phyloP scores from a whole-genome alignment of 2,888 invertebrate species.

The Philonicus albiceps region DNA sequence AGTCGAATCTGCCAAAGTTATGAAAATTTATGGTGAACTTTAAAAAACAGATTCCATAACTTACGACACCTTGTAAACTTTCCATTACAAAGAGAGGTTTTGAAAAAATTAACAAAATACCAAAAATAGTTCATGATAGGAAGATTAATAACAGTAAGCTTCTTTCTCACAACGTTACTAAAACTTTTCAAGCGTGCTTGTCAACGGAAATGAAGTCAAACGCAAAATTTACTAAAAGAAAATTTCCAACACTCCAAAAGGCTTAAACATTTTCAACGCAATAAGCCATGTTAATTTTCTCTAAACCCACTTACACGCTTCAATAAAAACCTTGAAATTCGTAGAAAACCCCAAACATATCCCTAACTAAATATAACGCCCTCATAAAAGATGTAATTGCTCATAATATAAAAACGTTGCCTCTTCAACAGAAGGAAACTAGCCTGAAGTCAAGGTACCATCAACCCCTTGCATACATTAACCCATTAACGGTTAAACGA shows the following conservation, averaged over 20 bases:
- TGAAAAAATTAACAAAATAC: background rate
- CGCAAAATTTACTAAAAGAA: too few relatives aligned
- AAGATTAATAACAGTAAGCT: background rate
- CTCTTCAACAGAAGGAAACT: background rate
- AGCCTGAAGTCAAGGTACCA: background rate
- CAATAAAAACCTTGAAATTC: background rate
- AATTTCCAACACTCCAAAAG: background rate
- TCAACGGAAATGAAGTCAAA: background rate
- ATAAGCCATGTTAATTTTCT: background rate
- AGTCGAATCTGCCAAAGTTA: background rate
- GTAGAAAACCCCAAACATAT: background rate
- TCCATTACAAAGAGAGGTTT: background rate
- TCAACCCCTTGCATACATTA: background rate
- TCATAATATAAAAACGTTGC: background rate
- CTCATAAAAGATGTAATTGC: background rate
- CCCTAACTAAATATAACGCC: background rate
- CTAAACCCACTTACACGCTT: background rate
- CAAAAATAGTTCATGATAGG: background rate
- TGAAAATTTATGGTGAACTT: background rate
- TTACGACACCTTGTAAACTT: background rate
- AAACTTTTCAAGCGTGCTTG: too few relatives aligned
- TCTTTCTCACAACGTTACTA: background rate
- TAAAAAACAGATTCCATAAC: background rate
- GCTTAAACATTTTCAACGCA: background rate
- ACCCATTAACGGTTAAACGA: background rate